Percentiles rank a stretch among this genome's conserved stretches.
phyloP scores from a whole-genome alignment of 2,888 invertebrate species.

The Automeris io region DNA sequence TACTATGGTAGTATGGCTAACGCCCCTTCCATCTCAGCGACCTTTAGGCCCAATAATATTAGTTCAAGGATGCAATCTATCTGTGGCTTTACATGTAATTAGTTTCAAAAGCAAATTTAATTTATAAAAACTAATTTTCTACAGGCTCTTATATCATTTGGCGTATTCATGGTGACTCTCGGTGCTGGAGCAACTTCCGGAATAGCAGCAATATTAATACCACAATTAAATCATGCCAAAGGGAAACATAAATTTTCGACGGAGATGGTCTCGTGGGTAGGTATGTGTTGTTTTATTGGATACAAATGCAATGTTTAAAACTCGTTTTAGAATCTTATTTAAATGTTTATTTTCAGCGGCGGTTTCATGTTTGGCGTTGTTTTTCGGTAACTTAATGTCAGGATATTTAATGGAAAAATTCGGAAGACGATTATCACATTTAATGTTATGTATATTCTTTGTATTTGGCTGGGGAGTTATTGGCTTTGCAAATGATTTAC shows the following conservation, averaged over 20 bases:
- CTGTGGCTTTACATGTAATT: no score
- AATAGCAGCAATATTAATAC: constrained; percentile 80
- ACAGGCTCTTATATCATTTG: constrained; percentile 71
- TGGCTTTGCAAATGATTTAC: constrained; percentile 64
- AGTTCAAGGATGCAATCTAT: no score
- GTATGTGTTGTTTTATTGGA: constrained; percentile 46
- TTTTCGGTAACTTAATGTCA: constrained; percentile 77
- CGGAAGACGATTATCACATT: constrained; percentile 75
- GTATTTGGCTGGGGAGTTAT: constrained; percentile 78
- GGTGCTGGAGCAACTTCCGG: constrained; percentile 79
- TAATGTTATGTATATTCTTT: constrained; percentile 71
- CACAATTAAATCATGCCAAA: constrained; percentile 67
- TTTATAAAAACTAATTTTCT: no score
- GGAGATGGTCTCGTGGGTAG: constrained; percentile 79
- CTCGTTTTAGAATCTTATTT: constrained; percentile 4
- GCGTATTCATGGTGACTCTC: constrained; percentile 73
- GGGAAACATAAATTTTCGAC: constrained; percentile 54
- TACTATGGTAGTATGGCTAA: no score
- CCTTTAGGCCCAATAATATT: no score
- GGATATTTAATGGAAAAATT: constrained; percentile 78
- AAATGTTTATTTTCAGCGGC: constrained; percentile 60
- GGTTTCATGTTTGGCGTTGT: constrained; percentile 77
- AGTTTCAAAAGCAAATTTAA: no score
- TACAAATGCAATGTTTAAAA: not conserved
- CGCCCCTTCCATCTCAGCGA: no score